A percentile compares a stretch with the other conserved stretches of the same genome.
Conservation (phyloP, 2,797 vertebrate genomes). For the Borostomias antarcticus region DNA sequence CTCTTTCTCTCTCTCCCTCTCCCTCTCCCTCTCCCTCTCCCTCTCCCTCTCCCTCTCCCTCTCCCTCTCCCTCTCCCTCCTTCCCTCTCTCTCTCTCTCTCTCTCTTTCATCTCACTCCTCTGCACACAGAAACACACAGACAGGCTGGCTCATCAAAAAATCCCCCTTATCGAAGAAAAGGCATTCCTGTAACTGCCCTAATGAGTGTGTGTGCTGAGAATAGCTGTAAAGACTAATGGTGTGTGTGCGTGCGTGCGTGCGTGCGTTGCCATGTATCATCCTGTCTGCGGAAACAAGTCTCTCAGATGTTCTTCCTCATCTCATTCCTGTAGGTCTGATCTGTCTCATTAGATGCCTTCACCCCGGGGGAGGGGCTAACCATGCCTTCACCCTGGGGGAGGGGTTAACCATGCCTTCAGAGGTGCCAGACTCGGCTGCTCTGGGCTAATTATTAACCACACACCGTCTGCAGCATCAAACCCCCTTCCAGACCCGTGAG, state of each 20-base stretch:
- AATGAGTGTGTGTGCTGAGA: conserved; percentile 19
- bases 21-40: background rate
- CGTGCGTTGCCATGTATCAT: background rate
- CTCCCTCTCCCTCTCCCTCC: too few species aligned
- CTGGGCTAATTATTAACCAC: conserved; percentile 44
- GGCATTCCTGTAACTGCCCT: too few species aligned
- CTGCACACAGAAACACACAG: too few species aligned
- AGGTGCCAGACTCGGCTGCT: conserved; percentile 41
- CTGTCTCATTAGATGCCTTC: conserved; percentile 27
- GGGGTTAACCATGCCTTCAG: conserved; percentile 29
- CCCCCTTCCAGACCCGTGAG: conserved; percentile 44
- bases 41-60: too few species aligned
- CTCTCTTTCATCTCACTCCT: too few species aligned
- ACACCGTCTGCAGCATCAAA: conserved; percentile 42
- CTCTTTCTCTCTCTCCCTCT: background rate
- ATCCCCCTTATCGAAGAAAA: too few species aligned
- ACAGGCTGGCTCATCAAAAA: too few species aligned
- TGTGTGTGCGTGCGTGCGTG: too few species aligned
- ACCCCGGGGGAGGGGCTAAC: conserved; percentile 15
- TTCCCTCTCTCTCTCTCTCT: too few species aligned
- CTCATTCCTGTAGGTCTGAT: conserved; percentile 41
- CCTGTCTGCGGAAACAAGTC: conserved; percentile 16
- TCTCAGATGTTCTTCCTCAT: conserved; percentile 10
- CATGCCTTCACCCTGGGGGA: too few species aligned
- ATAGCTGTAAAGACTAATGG: too few species aligned